Percentiles rank a stretch among this genome's conserved stretches.
Conservation (phyloP, 2,888 invertebrate genomes). For the Meghimatium bilineatum region DNA sequence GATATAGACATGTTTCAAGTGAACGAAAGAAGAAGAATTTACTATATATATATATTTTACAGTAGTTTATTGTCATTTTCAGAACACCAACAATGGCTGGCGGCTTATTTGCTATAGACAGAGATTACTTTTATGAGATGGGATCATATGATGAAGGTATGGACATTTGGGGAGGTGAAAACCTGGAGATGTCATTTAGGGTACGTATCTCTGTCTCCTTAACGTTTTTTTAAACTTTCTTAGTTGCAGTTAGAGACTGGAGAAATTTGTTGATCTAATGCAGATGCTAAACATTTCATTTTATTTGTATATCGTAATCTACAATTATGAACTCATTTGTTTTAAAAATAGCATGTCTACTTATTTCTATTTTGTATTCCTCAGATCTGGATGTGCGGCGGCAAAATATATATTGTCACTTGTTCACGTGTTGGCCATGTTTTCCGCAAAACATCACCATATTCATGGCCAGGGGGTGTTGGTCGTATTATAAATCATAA, state of each 20-base stretch:
- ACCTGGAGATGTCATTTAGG: conserved; percentile 95
- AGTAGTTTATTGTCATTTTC: conserved; percentile 49
- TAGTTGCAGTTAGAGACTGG: not conserved
- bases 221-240: not conserved
- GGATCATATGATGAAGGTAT: conserved; percentile 99
- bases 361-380: not conserved
- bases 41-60: not conserved
- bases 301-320: not conserved
- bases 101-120: conserved; percentile 95
- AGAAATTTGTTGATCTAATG: not conserved
- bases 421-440: conserved; percentile 78
- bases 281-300: not conserved
- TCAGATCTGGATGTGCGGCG: conserved; percentile 78
- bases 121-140: conserved; percentile 97
- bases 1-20: too few species aligned
- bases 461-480: conserved; percentile 97
- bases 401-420: conserved; percentile 75
- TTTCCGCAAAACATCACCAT: conserved; percentile 85
- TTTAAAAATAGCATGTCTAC: not conserved
- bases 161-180: conserved; percentile 99
- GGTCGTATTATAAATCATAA: conserved; percentile 92
- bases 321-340: not conserved
- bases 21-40: too few species aligned
- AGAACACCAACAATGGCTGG: conserved; percentile 98
- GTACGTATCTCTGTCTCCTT: conserved; percentile 79